Evolutionary conservation across 2,113 vertebrate species (phyloP), one percentile per base, ranked within the genome.

Genomic region (Nestor notabilis): DNA sequence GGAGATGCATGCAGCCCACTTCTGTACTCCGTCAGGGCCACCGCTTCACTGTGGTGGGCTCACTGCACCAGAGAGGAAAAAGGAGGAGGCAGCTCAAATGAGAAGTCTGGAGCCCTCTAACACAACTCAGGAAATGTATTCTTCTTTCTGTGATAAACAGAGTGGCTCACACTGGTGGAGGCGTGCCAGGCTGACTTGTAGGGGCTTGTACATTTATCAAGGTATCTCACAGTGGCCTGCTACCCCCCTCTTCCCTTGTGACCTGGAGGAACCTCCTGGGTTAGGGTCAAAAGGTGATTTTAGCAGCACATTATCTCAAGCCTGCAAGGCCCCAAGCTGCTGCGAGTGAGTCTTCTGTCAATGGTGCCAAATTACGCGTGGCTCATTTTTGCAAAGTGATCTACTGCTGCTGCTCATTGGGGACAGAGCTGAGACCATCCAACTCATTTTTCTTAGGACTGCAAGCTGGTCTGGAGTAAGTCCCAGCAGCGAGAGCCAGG

Each of bases 311-410:
- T 97, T 95, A 75, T 95, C 89, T 93, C 96, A 90, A 96, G 96
- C 94, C 76, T 77, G 87, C 95, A 93, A 96, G 95, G 95, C 93
- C 78, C 71, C 0, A 5, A 74, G 95, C 96, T 95, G 91, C 90
- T 94, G 80, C 80, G 6, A 95, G 93, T 87, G 87, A 95, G 92
- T 93, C 93, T 76, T 85, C 96, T 96, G 96, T 96, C 97, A 92
- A 43, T 91, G 92, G 92, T 97, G 96, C 97, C 97, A 97, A 97
- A 98, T 97, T 97, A 97, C 56, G 94, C 93, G 29, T 96, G 95
- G 95, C 97, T 97, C 44, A 89, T 96, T 97, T 98, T 93, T 97
- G 95, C 76, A 75, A 97, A 89, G 95, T 96, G 97, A 98, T 98
- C 96, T 97, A 97, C 97, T 72, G 87, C 97, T 81, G 77, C 96